phyloP scores from a whole-genome alignment of 2,797 vertebrate genomes.

The Sternotherus odoratus region DNA sequence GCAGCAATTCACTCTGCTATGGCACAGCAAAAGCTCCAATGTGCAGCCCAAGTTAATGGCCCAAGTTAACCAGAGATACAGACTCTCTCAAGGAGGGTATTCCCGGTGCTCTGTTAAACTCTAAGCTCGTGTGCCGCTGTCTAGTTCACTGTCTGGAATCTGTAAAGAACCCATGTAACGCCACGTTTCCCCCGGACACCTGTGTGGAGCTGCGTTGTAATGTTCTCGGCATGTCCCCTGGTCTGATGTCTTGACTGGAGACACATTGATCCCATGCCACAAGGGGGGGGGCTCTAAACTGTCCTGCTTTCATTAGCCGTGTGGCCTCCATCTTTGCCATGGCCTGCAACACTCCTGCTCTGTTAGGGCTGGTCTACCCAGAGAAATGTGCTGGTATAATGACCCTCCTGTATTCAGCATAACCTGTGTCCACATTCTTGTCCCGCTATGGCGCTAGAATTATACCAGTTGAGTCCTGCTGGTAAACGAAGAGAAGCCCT shows the following conservation, averaged over 20 bases:
- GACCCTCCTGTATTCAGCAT: background rate
- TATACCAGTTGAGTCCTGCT: background rate
- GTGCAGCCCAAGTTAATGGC: no score
- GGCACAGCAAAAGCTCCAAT: background rate
- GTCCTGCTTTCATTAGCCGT: background rate
- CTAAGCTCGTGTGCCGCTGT: no score
- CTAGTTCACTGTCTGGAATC: background rate
- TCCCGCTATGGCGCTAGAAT: background rate
- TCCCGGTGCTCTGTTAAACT: background rate
- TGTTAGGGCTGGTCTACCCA: background rate
- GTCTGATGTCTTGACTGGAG: no score
- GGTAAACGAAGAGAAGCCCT: background rate
- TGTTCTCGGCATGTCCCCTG: no score
- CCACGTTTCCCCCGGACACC: no score
- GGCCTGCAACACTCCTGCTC: background rate
- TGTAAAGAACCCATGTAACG: background rate
- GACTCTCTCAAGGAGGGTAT: background rate
- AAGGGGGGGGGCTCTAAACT: background rate
- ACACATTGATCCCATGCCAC: background rate
- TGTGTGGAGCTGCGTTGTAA: no score
- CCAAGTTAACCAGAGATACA: no score
- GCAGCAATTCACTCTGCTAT: no score
- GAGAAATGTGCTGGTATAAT: background rate
- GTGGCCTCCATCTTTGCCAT: no score
- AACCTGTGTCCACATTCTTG: background rate